Conservation (phyloP, 2,113 vertebrate genomes). For the Gobio gobio region DNA sequence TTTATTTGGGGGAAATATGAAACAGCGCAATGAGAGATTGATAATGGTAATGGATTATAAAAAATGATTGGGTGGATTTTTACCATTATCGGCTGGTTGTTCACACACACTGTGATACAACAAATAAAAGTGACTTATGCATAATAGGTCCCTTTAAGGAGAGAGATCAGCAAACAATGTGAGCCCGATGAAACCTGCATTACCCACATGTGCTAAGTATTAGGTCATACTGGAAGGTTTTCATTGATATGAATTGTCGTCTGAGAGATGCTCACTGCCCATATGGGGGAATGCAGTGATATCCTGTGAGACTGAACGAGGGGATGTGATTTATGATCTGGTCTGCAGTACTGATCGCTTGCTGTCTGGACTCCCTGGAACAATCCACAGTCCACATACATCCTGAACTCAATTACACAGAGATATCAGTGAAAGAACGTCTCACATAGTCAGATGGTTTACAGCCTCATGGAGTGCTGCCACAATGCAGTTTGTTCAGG, state of each 20-base stretch:
- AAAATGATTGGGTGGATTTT: too few relatives aligned
- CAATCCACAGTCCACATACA: neutral
- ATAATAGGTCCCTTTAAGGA: neutral
- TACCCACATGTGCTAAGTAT: neutral
- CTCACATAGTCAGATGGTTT: neutral
- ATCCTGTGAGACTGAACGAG: conserved; percentile 23
- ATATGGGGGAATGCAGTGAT: conserved; percentile 30
- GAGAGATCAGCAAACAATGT: neutral
- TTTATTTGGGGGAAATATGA: too few relatives aligned
- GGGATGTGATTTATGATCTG: neutral
- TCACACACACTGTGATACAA: too few relatives aligned
- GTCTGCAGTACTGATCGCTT: neutral
- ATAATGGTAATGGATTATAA: too few relatives aligned
- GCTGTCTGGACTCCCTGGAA: conserved; percentile 23
- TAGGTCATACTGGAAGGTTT: neutral
- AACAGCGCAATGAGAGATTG: too few relatives aligned
- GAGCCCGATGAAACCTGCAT: neutral
- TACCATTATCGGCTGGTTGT: too few relatives aligned
- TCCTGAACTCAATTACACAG: neutral
- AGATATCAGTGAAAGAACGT: conserved; percentile 7
- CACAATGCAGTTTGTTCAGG: neutral
- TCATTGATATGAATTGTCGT: neutral
- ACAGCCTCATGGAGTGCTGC: neutral
- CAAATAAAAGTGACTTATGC: too few relatives aligned
- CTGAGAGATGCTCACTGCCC: conserved; percentile 3